phyloP scores from a whole-genome alignment of 2,797 vertebrate genomes.

The Ctenopoma multispine region DNA sequence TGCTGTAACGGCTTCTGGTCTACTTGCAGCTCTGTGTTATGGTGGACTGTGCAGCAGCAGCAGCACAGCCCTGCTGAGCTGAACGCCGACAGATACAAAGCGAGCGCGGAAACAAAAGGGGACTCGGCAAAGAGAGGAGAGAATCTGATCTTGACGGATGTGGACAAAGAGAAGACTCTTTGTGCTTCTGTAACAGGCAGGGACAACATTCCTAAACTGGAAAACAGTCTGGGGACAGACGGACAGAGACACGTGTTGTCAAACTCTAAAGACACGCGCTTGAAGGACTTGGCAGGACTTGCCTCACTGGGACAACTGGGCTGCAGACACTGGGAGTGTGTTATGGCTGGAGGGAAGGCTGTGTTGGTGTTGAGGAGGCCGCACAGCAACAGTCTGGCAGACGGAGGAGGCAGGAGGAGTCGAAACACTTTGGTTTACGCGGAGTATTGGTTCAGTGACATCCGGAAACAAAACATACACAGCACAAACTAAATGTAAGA shows the following conservation, averaged over 20 bases:
- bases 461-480: conserved; percentile 5
- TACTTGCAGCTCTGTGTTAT: conserved; percentile 95
- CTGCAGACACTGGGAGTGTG: conserved; percentile 68
- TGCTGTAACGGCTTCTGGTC: conserved; percentile 94
- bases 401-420: conserved; percentile 22
- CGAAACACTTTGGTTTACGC: conserved; percentile 43
- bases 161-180: conserved; percentile 67
- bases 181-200: conserved; percentile 66
- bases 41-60: conserved; percentile 87
- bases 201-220: conserved; percentile 74
- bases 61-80: conserved; percentile 92
- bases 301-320: conserved; percentile 65
- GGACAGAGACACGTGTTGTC: conserved; percentile 69
- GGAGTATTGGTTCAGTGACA: conserved; percentile 35
- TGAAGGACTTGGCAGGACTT: conserved; percentile 70
- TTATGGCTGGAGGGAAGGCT: conserved; percentile 60
- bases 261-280: conserved; percentile 58
- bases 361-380: conserved; percentile 38
- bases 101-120: conserved; percentile 43
- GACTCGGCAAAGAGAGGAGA: conserved; percentile 38
- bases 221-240: conserved; percentile 65
- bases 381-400: conserved; percentile 40
- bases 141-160: conserved; percentile 54
- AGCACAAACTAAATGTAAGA: background rate
- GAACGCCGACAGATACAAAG: conserved; percentile 73